phyloP scores from a whole-genome alignment of 2,113 vertebrate genomes.

The Strigops habroptila region DNA sequence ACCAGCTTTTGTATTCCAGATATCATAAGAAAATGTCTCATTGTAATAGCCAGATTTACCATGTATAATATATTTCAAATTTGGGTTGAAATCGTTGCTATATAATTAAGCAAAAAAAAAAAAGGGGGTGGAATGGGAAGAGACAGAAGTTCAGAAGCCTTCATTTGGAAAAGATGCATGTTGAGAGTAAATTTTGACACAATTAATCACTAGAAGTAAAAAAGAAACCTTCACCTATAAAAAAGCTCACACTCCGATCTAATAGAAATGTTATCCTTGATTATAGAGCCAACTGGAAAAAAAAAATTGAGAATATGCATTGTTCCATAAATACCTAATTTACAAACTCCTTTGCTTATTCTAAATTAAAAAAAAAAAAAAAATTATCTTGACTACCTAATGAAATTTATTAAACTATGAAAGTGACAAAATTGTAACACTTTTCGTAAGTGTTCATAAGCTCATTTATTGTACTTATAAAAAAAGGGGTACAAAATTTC shows the following conservation, averaged over 20 bases:
- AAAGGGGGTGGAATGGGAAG: fast-evolving
- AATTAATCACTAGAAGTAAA: not conserved
- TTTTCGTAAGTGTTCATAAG: not conserved
- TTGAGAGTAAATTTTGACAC: not conserved
- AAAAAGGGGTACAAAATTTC: not conserved
- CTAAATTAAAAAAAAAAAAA: not conserved
- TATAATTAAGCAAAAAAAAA: not conserved
- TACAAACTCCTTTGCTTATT: not conserved
- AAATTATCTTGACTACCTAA: not conserved
- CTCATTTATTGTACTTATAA: not conserved
- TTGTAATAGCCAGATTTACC: not conserved
- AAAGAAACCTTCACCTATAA: not conserved
- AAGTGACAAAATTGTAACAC: not conserved
- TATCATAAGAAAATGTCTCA: not conserved
- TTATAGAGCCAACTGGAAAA: not conserved
- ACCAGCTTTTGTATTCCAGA: not conserved
- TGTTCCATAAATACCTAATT: not conserved
- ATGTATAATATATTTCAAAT: not conserved
- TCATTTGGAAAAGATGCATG: not conserved
- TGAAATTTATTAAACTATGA: not conserved
- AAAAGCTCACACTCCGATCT: not conserved
- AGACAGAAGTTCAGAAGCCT: not conserved
- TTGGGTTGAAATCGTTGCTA: not conserved
- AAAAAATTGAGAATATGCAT: not conserved
- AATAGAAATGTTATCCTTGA: not conserved